Percentiles rank a stretch among this genome's conserved stretches.
Conservation (phyloP, 2,797 vertebrate genomes). For the Podargus strigoides region DNA sequence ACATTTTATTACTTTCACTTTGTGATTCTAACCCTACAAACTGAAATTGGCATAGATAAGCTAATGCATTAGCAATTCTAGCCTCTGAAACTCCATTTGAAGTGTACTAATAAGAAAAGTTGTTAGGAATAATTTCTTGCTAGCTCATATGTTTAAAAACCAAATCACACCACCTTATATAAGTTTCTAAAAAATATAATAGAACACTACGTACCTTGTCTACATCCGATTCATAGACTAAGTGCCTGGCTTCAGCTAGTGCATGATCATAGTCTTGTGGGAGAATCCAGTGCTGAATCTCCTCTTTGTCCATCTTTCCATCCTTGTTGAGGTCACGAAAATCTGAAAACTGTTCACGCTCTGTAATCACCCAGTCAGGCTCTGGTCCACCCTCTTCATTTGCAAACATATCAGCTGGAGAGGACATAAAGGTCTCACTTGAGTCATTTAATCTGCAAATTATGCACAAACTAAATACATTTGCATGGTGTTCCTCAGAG, state of each 20-base stretch:
- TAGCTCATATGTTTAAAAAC: neutral
- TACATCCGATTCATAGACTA: constrained; percentile 92
- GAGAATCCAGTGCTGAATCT: constrained; percentile 97
- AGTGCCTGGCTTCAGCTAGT: constrained; percentile 91
- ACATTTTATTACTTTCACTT: neutral
- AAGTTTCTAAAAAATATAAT: neutral
- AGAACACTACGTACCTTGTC: constrained; percentile 82
- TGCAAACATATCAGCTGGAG: constrained; percentile 96
- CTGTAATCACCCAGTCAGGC: constrained; percentile 93
- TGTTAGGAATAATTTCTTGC: neutral
- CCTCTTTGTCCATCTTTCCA: constrained; percentile 93
- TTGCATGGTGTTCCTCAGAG: neutral
- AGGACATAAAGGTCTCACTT: neutral
- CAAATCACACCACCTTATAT: neutral
- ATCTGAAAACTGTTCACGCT: constrained; percentile 95
- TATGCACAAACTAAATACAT: neutral
- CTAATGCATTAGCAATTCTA: neutral
- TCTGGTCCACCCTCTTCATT: constrained; percentile 91
- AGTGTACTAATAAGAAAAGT: neutral
- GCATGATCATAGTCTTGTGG: constrained; percentile 97
- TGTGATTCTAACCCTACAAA: neutral
- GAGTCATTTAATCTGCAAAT: neutral
- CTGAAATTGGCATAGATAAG: neutral
- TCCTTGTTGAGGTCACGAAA: constrained; percentile 97
- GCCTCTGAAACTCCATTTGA: neutral